Evolutionary conservation across 2,888 invertebrate species (phyloP), one percentile per base, ranked within the genome.

Genomic region (Volucella inanis): DNA sequence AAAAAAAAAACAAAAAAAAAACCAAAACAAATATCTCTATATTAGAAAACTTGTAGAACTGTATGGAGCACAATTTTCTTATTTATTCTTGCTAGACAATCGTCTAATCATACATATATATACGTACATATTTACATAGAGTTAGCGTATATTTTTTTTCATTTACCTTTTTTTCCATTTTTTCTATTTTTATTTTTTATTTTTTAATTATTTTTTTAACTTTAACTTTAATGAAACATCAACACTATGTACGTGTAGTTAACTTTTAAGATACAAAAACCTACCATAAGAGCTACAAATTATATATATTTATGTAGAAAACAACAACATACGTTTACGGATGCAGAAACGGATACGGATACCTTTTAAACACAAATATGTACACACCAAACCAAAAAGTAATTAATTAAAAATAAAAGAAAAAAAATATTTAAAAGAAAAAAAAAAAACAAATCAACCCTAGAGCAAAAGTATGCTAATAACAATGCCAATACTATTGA

Each of bases 401-500:
- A 31, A 31, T 47, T 41, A 72, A 52, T 6, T 52, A 18, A 67
- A 78, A 61, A 22, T 39, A 41, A 14, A 68, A 64, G 31, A 10
- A 14, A 65, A 61, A 43, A 67, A 57, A 41, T 9, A 72, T 8
- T 49, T 14, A 57, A 38, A 81, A 71, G 59, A 14, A 18, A 75
- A 68, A 43, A 74, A 9, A 52, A 57, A 62, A 22, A 22, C 0
- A 78, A 67, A 76, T 76, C 75, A 76, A 76, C 55, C 72, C 55
- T 83, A 83, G 78, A 72, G 55, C 67, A 83, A 72, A 72, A 83
- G 83, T 83, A 83, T 79, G 84, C 80, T 76, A 80, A 78, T 68
- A 80, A 85, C 85, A 85, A 85, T 85, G 85, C 85, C 85, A 85
- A 85, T 77, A 85, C 85, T 81, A 85, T 76, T 77, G 77, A 85